phyloP scores from a whole-genome alignment of 37 sponge, comb jelly and placozoan species.

The Tethya wilhelma region DNA sequence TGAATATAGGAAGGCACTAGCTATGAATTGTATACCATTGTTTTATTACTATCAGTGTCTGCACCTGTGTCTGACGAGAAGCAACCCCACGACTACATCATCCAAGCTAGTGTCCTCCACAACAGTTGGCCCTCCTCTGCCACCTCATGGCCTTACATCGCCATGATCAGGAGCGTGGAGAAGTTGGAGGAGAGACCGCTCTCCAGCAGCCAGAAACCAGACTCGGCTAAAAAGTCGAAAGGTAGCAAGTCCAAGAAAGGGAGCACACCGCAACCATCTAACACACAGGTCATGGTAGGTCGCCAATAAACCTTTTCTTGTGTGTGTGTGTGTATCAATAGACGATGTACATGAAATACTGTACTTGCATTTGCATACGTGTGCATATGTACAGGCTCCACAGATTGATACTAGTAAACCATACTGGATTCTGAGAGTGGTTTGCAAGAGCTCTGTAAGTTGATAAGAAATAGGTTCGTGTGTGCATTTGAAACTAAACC shows the following conservation, averaged over 20 bases:
- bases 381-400: not conserved
- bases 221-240: slow-evolving; percentile 25
- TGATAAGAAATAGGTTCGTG: not conserved
- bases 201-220: slow-evolving; percentile 24
- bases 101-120: slow-evolving; percentile 69
- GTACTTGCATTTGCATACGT: not conserved
- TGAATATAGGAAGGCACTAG: no score
- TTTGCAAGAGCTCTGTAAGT: slow-evolving; percentile 35
- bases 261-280: not conserved
- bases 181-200: slow-evolving; percentile 41
- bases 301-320: not conserved
- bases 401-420: slow-evolving; percentile 60
- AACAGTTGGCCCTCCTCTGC: slow-evolving; percentile 81
- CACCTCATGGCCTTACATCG: slow-evolving; percentile 75
- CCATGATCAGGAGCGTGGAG: slow-evolving; percentile 20
- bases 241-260: slow-evolving; percentile 21
- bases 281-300: no score
- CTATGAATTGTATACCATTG: no score
- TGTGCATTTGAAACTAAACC: not conserved
- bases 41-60: no score
- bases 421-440: slow-evolving; percentile 78
- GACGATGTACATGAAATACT: not conserved
- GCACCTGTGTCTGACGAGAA: no score
- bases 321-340: not conserved
- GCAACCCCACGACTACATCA: slow-evolving; percentile 81